Evolutionary conservation across 2,888 invertebrate species (phyloP).

Genomic region (Tachystola acroxantha): DNA sequence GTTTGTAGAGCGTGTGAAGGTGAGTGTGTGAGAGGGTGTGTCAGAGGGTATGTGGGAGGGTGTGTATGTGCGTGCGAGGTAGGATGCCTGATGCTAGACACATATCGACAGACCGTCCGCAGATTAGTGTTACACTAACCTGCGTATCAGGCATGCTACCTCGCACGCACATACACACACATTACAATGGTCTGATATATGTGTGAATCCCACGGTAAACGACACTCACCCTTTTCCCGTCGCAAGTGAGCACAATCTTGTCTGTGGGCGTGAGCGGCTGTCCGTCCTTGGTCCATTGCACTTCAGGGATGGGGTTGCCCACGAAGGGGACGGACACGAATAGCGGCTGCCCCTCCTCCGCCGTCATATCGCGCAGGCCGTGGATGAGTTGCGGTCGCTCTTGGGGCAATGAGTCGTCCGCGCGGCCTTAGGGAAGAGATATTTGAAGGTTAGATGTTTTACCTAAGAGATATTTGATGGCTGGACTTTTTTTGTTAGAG

Average conservation of each 20-base stretch:
- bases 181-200: no score
- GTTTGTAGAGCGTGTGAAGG: no score
- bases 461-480: neutral
- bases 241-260: constrained; percentile 85
- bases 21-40: no score
- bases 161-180: no score
- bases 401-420: constrained; percentile 82
- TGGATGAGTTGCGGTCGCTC: constrained; percentile 87
- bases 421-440: constrained; percentile 45
- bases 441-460: neutral
- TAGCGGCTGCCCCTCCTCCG: constrained; percentile 90
- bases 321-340: constrained; percentile 83
- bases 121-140: no score
- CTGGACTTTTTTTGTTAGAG: no score
- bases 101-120: no score
- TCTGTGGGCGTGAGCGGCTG: constrained; percentile 81
- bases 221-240: constrained; percentile 84
- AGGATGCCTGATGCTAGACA: no score
- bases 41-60: no score
- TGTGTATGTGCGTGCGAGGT: no score
- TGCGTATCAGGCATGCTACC: no score
- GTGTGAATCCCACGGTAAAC: no score
- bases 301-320: constrained; percentile 91
- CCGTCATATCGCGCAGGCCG: constrained; percentile 84
- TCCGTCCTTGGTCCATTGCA: constrained; percentile 89